Conservation (phyloP, 2,797 vertebrate genomes). For the Paratrypauchen microcephalus region DNA sequence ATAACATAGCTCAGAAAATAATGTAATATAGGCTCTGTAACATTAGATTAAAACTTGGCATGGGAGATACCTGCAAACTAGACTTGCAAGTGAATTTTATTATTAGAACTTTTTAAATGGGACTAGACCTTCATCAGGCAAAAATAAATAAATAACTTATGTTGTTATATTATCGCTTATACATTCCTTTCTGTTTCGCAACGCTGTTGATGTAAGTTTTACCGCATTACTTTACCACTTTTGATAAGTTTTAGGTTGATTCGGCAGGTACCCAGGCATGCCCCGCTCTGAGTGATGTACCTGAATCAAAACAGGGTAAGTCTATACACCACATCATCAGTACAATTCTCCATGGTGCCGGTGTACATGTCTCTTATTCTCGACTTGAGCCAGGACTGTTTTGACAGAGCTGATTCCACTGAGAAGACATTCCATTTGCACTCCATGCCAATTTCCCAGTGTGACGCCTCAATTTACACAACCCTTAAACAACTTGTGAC, state of each 20-base stretch:
- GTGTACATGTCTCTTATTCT: constrained; percentile 6
- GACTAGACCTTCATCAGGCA: no score
- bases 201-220: background rate
- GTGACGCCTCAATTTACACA: constrained; percentile 33
- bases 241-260: constrained; percentile 11
- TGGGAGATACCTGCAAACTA: no score
- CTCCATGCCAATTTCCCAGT: constrained; percentile 36
- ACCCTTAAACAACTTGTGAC: constrained; percentile 36
- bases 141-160: no score
- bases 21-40: no score
- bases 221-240: background rate
- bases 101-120: no score
- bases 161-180: background rate
- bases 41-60: no score
- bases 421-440: constrained; percentile 23
- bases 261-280: constrained; percentile 5
- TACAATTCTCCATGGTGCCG: constrained; percentile 32
- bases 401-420: constrained; percentile 33
- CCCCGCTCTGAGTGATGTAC: constrained; percentile 14
- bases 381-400: constrained; percentile 19
- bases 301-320: constrained; percentile 30
- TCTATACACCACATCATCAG: constrained; percentile 34
- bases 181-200: background rate
- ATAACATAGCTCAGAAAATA: no score
- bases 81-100: no score